phyloP scores from a whole-genome alignment of 2,888 invertebrate species.

The Pegoplata infirma region DNA sequence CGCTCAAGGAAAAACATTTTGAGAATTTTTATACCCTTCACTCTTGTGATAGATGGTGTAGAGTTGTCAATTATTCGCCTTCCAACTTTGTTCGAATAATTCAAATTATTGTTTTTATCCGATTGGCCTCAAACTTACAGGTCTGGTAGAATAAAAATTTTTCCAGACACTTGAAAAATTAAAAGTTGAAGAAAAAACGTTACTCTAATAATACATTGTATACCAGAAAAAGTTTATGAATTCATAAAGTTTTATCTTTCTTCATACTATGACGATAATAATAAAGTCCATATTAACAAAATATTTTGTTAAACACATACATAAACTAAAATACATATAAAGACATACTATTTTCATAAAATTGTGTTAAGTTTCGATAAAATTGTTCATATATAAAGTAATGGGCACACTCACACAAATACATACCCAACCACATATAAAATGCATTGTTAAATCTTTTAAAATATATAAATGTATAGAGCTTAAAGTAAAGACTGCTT shows the following conservation, averaged over 20 bases:
- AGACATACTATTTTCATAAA: not conserved
- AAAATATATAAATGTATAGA: not conserved
- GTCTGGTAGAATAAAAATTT: too few relatives aligned
- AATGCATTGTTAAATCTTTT: not conserved
- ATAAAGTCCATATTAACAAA: constrained; percentile 21
- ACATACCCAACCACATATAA: not conserved
- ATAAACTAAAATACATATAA: not conserved
- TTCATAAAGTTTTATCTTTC: not conserved
- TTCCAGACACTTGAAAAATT: too few relatives aligned
- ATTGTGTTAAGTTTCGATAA: not conserved
- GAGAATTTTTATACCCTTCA: too few relatives aligned
- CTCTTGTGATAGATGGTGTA: too few relatives aligned
- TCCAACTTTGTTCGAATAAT: too few relatives aligned
- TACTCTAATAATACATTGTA: too few relatives aligned
- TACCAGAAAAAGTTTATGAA: constrained; percentile 13
- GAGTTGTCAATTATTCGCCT: too few relatives aligned
- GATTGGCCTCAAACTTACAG: too few relatives aligned
- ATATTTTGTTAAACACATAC: constrained; percentile 27
- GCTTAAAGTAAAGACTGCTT: not conserved
- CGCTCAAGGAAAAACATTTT: too few relatives aligned
- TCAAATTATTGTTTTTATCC: too few relatives aligned
- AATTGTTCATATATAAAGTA: not conserved
- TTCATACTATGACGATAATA: not conserved
- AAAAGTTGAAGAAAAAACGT: too few relatives aligned
- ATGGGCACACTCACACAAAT: too few relatives aligned